Evolutionary conservation across 2,888 invertebrate genomes (phyloP).

Genomic region (Thymelicus lineola): DNA sequence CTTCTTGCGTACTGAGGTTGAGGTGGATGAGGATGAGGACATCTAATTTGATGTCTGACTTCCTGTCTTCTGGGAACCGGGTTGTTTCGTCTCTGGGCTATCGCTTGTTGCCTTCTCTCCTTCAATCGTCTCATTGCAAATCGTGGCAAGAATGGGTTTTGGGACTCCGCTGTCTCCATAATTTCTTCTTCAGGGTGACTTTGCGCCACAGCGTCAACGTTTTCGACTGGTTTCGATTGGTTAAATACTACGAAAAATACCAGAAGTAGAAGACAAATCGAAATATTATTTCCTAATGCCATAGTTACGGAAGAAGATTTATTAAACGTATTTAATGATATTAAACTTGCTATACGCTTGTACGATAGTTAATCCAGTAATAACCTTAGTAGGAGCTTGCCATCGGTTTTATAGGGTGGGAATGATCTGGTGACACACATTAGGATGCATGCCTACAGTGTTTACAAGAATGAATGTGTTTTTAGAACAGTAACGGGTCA

Average conservation of each 20-base stretch:
- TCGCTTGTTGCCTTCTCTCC: conserved; percentile 63
- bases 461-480: conserved; percentile 69
- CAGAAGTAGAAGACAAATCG: conserved; percentile 49
- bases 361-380: conserved; percentile 59
- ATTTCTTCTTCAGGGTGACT: conserved; percentile 55
- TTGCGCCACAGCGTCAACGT: conserved; percentile 38
- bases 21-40: conserved; percentile 41
- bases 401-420: conserved; percentile 68
- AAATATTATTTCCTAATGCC: conserved; percentile 50
- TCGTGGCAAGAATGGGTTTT: conserved; percentile 73
- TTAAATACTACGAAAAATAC: conserved; percentile 49
- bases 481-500: conserved; percentile 79
- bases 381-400: conserved; percentile 51
- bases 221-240: conserved; percentile 57
- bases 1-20: conserved; percentile 5
- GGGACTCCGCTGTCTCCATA: conserved; percentile 73
- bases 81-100: conserved; percentile 61
- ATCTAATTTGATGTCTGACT: conserved; percentile 44
- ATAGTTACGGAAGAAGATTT: conserved; percentile 43
- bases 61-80: conserved; percentile 51
- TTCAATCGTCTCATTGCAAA: conserved; percentile 75
- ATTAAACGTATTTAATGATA: neutral
- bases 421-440: conserved; percentile 72
- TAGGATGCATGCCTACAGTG: conserved; percentile 62
- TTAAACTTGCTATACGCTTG: neutral